Conservation (phyloP, 2,888 invertebrate genomes). For the Phyllotreta cruciferae region DNA sequence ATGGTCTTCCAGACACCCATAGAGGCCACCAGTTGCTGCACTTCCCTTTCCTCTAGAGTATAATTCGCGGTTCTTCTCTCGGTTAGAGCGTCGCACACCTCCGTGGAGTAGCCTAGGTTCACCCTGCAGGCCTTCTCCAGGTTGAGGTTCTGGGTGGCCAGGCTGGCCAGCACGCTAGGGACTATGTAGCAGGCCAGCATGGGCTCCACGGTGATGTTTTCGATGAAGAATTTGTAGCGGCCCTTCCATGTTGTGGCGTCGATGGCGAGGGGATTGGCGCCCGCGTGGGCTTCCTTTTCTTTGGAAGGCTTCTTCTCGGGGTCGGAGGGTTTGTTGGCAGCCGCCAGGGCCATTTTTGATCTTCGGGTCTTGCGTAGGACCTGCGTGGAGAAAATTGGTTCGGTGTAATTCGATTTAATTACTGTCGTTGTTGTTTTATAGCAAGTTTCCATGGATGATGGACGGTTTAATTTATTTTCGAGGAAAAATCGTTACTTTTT, state of each 20-base stretch:
- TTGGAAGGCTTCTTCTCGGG: constrained; percentile 35
- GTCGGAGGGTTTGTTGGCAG: constrained; percentile 24
- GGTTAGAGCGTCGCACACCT: constrained; percentile 79
- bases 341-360: constrained; percentile 45
- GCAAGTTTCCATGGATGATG: no score
- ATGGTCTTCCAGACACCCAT: constrained; percentile 89
- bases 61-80: constrained; percentile 74
- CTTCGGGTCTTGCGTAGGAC: constrained; percentile 39
- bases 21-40: constrained; percentile 77
- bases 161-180: constrained; percentile 69
- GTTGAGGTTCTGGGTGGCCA: constrained; percentile 85
- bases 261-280: constrained; percentile 34
- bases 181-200: constrained; percentile 77
- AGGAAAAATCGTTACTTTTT: no score
- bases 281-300: constrained; percentile 34
- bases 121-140: constrained; percentile 87
- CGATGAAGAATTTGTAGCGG: constrained; percentile 66
- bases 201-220: constrained; percentile 77
- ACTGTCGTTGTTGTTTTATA: no score
- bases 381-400: constrained; percentile 39
- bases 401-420: no score
- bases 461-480: no score
- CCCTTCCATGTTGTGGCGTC: constrained; percentile 63
- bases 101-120: constrained; percentile 75
- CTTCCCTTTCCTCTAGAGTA: constrained; percentile 67